Percentiles rank a stretch among this genome's conserved stretches.
Conservation (phyloP, 2,888 invertebrate species). For the Aquatica leii region DNA sequence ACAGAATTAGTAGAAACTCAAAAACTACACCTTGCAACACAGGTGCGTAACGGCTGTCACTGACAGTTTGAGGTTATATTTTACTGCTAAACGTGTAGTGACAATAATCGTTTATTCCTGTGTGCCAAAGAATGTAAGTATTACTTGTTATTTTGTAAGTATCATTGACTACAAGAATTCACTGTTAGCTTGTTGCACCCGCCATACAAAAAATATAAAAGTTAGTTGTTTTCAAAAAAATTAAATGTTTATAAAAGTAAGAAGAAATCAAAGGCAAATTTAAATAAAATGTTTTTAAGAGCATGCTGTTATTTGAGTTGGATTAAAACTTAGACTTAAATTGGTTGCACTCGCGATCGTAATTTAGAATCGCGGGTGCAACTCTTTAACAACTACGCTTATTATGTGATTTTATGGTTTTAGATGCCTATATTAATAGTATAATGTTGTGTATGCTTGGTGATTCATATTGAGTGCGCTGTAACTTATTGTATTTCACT, state of each 20-base stretch:
- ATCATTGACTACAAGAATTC: constrained; percentile 5
- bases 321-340: constrained; percentile 12
- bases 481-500: too few relatives aligned
- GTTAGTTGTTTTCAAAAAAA: too few relatives aligned
- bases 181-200: constrained; percentile 15
- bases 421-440: constrained; percentile 13
- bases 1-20: too few relatives aligned
- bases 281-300: neutral
- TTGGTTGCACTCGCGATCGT: constrained; percentile 27
- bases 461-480: too few relatives aligned
- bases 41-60: too few relatives aligned
- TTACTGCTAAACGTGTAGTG: neutral
- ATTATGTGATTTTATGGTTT: constrained; percentile 14
- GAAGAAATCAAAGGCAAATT: constrained; percentile 6
- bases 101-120: neutral
- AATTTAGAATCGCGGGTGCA: too few relatives aligned
- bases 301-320: neutral
- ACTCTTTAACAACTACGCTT: too few relatives aligned
- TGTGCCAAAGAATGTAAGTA: too few relatives aligned
- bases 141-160: neutral
- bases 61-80: too few relatives aligned
- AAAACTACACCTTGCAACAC: neutral
- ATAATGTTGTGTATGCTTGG: too few relatives aligned
- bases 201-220: constrained; percentile 12
- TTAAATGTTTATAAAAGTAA: constrained; percentile 16